phyloP scores from a whole-genome alignment of 2,113 vertebrate genomes.

The Ictidomys tridecemlineatus region DNA sequence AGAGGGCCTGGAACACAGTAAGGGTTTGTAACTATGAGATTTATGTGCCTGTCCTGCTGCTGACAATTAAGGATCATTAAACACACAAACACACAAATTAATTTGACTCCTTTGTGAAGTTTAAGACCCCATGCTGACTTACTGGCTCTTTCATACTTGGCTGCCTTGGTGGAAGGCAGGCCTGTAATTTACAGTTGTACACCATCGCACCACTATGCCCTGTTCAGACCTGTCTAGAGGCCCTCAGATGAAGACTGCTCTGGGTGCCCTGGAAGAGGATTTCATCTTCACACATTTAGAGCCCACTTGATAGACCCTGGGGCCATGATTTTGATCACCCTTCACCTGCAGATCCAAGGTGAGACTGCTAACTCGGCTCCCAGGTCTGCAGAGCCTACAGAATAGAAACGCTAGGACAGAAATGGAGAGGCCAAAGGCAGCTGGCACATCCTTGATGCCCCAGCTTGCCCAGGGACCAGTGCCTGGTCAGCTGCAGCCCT shows the following conservation, averaged over 20 bases:
- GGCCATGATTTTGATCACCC: background rate
- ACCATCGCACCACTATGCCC: background rate
- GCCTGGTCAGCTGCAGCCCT: background rate
- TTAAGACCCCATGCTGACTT: background rate
- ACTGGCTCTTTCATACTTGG: background rate
- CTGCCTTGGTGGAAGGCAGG: background rate
- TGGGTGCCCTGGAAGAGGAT: background rate
- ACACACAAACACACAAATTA: background rate
- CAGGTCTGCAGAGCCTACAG: background rate
- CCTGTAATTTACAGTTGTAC: background rate
- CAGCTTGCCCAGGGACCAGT: background rate
- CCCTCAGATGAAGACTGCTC: background rate
- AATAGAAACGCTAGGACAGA: background rate
- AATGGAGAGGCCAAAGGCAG: background rate
- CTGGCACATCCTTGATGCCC: background rate
- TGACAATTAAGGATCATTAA: background rate
- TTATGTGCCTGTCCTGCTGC: background rate
- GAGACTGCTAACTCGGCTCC: background rate
- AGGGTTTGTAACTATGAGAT: background rate
- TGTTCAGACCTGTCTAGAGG: background rate
- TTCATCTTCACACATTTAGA: background rate
- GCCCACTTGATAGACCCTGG: rapidly evolving
- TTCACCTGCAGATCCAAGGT: background rate
- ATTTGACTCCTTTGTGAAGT: background rate
- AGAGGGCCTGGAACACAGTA: background rate